Conservation (phyloP, 2,113 vertebrate genomes). For the Gulo gulo region DNA sequence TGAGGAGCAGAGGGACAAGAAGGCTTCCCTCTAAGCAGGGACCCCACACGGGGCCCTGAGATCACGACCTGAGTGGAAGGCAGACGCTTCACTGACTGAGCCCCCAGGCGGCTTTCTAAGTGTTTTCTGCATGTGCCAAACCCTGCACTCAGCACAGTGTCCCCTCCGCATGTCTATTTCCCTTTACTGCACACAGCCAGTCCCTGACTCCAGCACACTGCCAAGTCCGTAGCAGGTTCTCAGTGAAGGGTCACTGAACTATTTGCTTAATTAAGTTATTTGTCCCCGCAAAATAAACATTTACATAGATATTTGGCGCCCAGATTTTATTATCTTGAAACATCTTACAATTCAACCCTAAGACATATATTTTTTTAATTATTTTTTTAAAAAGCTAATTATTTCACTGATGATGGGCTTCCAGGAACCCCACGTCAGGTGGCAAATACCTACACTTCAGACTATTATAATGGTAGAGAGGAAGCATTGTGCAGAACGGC, state of each 20-base stretch:
- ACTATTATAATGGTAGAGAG: background rate
- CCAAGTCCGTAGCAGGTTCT: background rate
- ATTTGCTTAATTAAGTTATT: background rate
- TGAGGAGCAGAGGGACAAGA: background rate
- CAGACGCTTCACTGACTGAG: background rate
- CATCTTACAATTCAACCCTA: background rate
- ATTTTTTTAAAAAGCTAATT: background rate
- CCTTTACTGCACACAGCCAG: background rate
- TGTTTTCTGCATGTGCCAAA: background rate
- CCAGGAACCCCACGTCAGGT: background rate
- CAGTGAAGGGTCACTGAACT: background rate
- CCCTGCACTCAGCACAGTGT: background rate
- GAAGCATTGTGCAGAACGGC: background rate
- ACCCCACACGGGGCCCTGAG: background rate
- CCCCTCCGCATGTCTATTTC: background rate
- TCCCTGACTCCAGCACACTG: background rate
- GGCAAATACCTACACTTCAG: background rate
- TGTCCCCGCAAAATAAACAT: background rate
- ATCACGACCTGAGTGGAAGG: background rate
- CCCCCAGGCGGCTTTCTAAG: background rate
- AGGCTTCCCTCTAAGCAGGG: background rate
- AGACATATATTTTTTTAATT: background rate
- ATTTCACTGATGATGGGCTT: background rate
- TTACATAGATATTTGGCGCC: background rate
- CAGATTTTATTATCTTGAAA: background rate